Percentiles rank a stretch among this genome's conserved stretches.
These are phyloP conservation scores for Picathartes gymnocephalus DNA, from an alignment of 2,113 vertebrate species.

Conservation along the genomic window DNA sequence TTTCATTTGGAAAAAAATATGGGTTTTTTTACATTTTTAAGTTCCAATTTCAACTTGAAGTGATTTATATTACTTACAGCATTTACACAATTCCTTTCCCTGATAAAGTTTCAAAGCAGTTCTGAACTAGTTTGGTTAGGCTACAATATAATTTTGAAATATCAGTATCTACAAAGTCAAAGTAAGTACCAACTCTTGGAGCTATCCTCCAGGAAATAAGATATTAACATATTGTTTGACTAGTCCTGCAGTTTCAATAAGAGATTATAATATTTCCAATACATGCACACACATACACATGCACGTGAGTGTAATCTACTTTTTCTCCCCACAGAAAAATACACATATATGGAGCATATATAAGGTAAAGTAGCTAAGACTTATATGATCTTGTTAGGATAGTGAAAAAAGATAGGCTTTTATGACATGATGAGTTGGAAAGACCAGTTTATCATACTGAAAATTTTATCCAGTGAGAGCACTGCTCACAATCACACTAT, in stretches of 20 bases:
- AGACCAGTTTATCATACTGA: background rate
- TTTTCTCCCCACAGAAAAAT: background rate
- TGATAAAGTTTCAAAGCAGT: background rate
- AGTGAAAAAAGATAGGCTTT: background rate
- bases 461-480: background rate
- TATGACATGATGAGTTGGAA: background rate
- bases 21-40: background rate
- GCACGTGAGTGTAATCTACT: too few relatives aligned
- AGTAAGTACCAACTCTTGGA: background rate
- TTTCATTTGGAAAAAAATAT: background rate
- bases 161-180: background rate
- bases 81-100: background rate
- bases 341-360: background rate
- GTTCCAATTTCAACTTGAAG: background rate
- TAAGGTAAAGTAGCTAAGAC: background rate
- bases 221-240: background rate
- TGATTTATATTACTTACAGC: background rate
- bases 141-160: background rate
- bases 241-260: background rate
- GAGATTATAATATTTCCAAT: background rate
- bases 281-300: background rate
- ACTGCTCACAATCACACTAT: too few relatives aligned
- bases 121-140: background rate
- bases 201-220: background rate
- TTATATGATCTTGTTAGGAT: background rate